These are phyloP conservation scores for Synchiropus splendidus DNA, from an alignment of 2,113 vertebrate species.

Conservation along the genomic window DNA sequence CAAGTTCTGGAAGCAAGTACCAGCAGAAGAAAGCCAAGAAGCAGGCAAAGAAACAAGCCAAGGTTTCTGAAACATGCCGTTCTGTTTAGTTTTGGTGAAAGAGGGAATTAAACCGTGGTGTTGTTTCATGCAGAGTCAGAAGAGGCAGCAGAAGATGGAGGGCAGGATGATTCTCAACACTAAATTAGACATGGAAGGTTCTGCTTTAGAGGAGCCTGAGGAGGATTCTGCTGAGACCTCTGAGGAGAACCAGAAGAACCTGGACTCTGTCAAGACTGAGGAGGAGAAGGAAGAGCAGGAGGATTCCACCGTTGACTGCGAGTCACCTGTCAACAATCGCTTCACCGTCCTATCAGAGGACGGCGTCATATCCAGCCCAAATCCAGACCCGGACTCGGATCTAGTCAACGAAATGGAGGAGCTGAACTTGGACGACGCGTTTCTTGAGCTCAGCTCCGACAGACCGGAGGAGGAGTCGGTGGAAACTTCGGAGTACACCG, in stretches of 20 bases:
- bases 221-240: constrained; percentile 3
- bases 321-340: constrained; percentile 35
- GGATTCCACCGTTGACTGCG: constrained; percentile 17
- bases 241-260: constrained; percentile 13
- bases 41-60: constrained; percentile 89
- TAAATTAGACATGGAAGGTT: constrained; percentile 3
- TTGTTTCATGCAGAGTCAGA: constrained; percentile 69
- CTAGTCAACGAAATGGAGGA: constrained; percentile 61
- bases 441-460: constrained; percentile 26
- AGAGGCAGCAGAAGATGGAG: constrained; percentile 79
- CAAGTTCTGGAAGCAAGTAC: constrained; percentile 81
- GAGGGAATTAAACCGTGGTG: neutral
- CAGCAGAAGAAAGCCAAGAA: constrained; percentile 94
- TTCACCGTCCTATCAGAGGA: constrained; percentile 43
- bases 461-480: constrained; percentile 28
- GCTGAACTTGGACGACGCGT: constrained; percentile 60
- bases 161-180: constrained; percentile 59
- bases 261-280: neutral
- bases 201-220: constrained; percentile 7
- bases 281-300: constrained; percentile 27
- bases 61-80: constrained; percentile 60
- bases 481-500: constrained; percentile 55
- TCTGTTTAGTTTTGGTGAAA: neutral
- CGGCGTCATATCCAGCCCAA: constrained; percentile 12
- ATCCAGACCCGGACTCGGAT: constrained; percentile 24